A percentile compares a stretch with the other conserved stretches of the same genome.
These are phyloP conservation scores for Buathra laborator DNA, from an alignment of 2,888 invertebrate species.

Conservation along the genomic window DNA sequence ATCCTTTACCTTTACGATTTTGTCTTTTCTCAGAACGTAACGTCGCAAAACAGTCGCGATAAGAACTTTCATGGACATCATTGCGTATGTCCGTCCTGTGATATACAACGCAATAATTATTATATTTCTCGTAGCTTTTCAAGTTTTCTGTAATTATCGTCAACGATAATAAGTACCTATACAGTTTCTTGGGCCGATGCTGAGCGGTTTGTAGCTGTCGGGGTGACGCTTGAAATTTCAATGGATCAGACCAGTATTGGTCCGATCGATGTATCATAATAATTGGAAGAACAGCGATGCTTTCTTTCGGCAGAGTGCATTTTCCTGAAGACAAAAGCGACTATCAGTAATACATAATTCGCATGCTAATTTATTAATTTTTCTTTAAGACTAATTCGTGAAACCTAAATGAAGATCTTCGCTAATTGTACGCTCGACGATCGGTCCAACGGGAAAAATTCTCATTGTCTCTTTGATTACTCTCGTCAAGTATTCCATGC, in stretches of 20 bases:
- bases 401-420: slow-evolving; percentile 32
- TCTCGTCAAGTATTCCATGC: slow-evolving; percentile 87
- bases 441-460: slow-evolving; percentile 86
- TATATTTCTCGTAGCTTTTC: slow-evolving; percentile 30
- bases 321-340: slow-evolving; percentile 66
- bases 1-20: slow-evolving; percentile 61
- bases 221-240: slow-evolving; percentile 65
- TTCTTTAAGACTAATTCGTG: slow-evolving; percentile 81
- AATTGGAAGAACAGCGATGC: slow-evolving; percentile 70
- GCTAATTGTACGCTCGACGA: slow-evolving; percentile 9
- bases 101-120: slow-evolving; percentile 47
- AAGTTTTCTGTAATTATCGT: not conserved
- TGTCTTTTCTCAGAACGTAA: slow-evolving; percentile 77
- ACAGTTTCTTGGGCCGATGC: too few relatives aligned
- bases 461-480: slow-evolving; percentile 88
- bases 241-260: slow-evolving; percentile 74
- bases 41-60: slow-evolving; percentile 82
- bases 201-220: too few relatives aligned
- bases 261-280: slow-evolving; percentile 71
- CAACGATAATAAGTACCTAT: not conserved
- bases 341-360: too few relatives aligned
- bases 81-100: slow-evolving; percentile 84
- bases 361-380: not conserved
- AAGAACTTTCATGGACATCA: slow-evolving; percentile 85
- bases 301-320: slow-evolving; percentile 72